A percentile compares a stretch with the other conserved stretches of the same genome.
These are phyloP conservation scores for Austrofundulus limnaeus DNA, from an alignment of 2,113 vertebrate species.

Conservation along the genomic window DNA sequence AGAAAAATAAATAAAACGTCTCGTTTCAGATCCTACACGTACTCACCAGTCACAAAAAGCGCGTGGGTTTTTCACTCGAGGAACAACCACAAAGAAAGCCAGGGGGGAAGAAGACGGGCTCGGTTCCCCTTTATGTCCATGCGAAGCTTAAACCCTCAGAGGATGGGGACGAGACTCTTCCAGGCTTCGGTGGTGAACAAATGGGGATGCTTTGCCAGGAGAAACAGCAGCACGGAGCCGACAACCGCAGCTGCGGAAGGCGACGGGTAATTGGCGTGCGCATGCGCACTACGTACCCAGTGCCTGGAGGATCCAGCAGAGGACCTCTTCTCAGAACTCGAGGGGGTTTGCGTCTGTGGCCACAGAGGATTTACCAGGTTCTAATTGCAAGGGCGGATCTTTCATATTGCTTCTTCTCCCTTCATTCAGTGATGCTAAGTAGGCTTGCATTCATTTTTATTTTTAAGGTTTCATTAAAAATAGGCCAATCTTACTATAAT, in stretches of 20 bases:
- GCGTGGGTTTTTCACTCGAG: not conserved
- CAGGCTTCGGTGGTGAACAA: conserved; percentile 27
- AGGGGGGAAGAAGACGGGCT: not conserved
- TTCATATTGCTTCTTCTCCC: not conserved
- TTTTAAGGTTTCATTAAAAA: too few relatives aligned
- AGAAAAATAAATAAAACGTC: conserved; percentile 3
- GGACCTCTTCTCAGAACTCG: too few relatives aligned
- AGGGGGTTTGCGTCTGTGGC: too few relatives aligned
- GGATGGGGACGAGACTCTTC: conserved; percentile 6
- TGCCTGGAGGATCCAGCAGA: not conserved
- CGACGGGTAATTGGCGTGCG: conserved; percentile 16
- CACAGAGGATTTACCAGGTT: not conserved
- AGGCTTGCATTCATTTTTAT: not conserved
- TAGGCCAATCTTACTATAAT: too few relatives aligned
- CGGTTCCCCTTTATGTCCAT: conserved; percentile 41
- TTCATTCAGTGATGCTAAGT: not conserved
- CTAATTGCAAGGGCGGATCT: not conserved
- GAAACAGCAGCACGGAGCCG: not conserved
- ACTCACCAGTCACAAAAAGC: conserved; percentile 43
- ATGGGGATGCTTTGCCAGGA: conserved; percentile 46
- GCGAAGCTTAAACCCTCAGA: conserved; percentile 5
- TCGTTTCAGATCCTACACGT: not conserved
- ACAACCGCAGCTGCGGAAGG: conserved; percentile 31
- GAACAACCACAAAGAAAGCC: conserved; percentile 11
- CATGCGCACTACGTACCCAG: conserved; percentile 48